Percentiles rank a stretch among this genome's conserved stretches.
Conservation (phyloP, 2,113 vertebrate genomes). For the Lathamus discolor region DNA sequence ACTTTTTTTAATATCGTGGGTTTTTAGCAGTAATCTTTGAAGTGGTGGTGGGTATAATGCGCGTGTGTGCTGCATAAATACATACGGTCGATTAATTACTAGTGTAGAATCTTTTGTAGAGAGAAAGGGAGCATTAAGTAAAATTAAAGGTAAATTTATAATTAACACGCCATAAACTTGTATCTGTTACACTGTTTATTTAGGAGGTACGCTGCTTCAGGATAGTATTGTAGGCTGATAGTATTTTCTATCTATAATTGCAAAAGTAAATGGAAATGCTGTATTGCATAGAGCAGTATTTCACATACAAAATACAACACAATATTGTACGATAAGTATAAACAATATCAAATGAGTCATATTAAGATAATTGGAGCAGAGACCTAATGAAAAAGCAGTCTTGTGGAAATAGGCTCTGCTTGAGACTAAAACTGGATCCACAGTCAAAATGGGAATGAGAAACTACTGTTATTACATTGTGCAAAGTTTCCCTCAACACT, state of each 20-base stretch:
- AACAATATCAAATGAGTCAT: not conserved
- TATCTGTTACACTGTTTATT: not conserved
- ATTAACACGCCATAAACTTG: not conserved
- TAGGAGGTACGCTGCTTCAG: not conserved
- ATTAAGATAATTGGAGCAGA: not conserved
- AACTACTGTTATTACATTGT: not conserved
- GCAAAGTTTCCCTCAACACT: not conserved
- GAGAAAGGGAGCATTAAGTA: not conserved
- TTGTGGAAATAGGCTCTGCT: not conserved
- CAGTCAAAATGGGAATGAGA: not conserved
- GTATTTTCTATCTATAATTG: not conserved
- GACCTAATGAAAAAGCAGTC: not conserved
- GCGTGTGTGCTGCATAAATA: not conserved
- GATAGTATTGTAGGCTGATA: not conserved
- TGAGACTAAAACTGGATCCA: not conserved
- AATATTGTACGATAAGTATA: not conserved
- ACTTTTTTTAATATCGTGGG: not conserved
- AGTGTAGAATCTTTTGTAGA: not conserved
- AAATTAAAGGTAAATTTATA: not conserved
- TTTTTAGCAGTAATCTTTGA: not conserved
- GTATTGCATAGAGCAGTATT: not conserved
- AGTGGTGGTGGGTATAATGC: not conserved
- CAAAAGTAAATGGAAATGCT: not conserved
- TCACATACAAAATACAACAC: not conserved
- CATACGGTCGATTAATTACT: not conserved